Conservation (phyloP, 2,113 vertebrate genomes). For the Oryzias curvinotus region DNA sequence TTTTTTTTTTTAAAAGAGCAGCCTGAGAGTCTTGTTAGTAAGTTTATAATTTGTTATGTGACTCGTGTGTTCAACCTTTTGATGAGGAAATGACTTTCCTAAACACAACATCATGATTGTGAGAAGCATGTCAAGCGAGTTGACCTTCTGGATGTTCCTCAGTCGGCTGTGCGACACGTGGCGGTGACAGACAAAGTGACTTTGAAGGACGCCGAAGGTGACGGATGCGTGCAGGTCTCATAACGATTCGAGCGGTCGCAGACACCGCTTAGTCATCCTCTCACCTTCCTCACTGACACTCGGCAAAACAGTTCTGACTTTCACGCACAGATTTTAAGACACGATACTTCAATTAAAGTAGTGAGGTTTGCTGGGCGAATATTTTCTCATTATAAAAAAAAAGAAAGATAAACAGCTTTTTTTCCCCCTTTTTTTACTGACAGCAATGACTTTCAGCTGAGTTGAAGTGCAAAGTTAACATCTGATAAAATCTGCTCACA, state of each 20-base stretch:
- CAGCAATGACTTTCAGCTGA: slow-evolving; percentile 53
- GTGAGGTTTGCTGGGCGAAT: slow-evolving; percentile 3
- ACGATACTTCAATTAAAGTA: slow-evolving; percentile 15
- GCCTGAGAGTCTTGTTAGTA: slow-evolving; percentile 1
- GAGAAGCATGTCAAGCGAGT: slow-evolving; percentile 19
- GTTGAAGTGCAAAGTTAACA: slow-evolving; percentile 44
- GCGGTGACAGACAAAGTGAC: slow-evolving; percentile 48
- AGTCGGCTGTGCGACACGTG: slow-evolving; percentile 36
- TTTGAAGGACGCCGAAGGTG: slow-evolving; percentile 42
- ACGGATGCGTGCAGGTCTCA: slow-evolving; percentile 23
- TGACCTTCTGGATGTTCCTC: slow-evolving; percentile 48
- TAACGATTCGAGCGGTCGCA: slow-evolving; percentile 31
- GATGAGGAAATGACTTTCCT: slow-evolving; percentile 36
- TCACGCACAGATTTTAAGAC: not conserved
- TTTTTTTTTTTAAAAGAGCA: not conserved
- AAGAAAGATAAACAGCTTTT: slow-evolving; percentile 22
- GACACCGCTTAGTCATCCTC: slow-evolving; percentile 19
- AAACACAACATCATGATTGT: slow-evolving; percentile 32
- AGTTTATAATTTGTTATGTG: slow-evolving; percentile 16
- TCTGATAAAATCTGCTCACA: slow-evolving; percentile 36
- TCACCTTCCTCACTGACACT: slow-evolving; percentile 16
- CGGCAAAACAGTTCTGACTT: slow-evolving; percentile 7
- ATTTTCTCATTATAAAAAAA: slow-evolving; percentile 19
- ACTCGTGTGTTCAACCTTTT: slow-evolving; percentile 40
- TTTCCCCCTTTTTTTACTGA: slow-evolving; percentile 34